Conservation (phyloP, 2,888 invertebrate species). For the Meliscaeva auricollis region DNA sequence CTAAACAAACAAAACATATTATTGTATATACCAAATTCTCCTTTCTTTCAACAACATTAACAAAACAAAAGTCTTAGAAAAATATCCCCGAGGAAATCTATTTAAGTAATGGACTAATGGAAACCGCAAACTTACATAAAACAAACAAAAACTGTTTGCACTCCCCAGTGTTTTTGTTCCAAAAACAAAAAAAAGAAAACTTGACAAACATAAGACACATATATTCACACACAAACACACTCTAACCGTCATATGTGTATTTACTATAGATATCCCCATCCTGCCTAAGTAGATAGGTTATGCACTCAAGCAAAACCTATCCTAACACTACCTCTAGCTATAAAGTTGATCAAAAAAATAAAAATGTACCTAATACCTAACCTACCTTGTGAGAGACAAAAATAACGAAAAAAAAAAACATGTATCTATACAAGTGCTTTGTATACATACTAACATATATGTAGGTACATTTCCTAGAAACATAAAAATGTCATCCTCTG, state of each 20-base stretch:
- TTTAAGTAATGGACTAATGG: constrained; percentile 28
- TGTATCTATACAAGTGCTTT: background rate
- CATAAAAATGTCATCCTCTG: constrained; percentile 65
- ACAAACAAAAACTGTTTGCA: constrained; percentile 26
- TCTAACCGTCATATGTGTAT: background rate
- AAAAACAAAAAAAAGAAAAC: background rate
- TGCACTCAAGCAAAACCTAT: constrained; percentile 27
- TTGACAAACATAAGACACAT: constrained; percentile 8
- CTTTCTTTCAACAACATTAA: background rate
- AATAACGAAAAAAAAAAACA: background rate
- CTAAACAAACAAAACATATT: background rate
- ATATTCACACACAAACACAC: background rate
- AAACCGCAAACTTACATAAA: constrained; percentile 25
- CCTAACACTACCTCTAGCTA: background rate
- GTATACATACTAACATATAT: background rate
- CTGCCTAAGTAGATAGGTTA: constrained; percentile 4
- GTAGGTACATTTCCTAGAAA: constrained; percentile 40
- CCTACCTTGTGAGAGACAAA: background rate
- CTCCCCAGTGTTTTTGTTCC: background rate
- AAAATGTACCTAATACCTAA: background rate
- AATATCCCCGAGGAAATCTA: constrained; percentile 23
- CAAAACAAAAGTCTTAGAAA: background rate
- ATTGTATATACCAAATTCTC: background rate
- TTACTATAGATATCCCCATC: no score
- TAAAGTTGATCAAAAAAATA: background rate